Percentiles rank a stretch among this genome's conserved stretches.
Evolutionary conservation across 2,113 vertebrate genomes (phyloP).

Genomic region (Fregata magnificens): DNA sequence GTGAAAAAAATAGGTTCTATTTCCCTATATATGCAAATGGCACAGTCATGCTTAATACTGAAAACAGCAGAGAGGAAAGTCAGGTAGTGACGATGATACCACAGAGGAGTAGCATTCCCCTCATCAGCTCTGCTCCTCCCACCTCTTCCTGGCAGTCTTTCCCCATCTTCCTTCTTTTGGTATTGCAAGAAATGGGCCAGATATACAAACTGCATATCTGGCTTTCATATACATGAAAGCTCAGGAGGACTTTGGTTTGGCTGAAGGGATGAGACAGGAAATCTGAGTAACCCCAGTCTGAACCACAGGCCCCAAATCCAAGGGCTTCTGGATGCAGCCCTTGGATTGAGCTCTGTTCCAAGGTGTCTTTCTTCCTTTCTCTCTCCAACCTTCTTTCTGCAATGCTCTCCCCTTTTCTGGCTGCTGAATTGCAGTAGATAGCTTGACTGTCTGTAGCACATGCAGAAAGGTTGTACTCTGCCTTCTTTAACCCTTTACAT

Average conservation of each 20-base stretch:
- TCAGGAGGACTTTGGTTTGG: background rate
- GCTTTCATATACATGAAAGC: background rate
- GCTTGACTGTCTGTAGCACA: background rate
- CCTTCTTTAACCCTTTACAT: background rate
- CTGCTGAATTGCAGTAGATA: background rate
- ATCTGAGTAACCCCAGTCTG: background rate
- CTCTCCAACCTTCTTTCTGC: background rate
- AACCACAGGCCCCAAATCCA: background rate
- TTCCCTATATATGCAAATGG: background rate
- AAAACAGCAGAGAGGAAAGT: slow-evolving; percentile 16
- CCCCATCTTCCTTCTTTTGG: background rate
- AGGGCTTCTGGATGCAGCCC: background rate
- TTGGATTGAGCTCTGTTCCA: background rate
- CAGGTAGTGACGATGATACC: background rate
- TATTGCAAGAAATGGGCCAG: background rate
- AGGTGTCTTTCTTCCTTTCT: background rate
- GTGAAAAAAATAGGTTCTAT: slow-evolving; percentile 1
- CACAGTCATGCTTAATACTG: background rate
- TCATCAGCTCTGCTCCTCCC: background rate
- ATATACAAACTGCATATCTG: background rate
- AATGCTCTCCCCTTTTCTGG: background rate
- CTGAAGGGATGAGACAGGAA: background rate
- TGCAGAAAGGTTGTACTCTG: background rate
- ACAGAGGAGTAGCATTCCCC: background rate
- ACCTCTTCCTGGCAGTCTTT: background rate